Percentiles rank a stretch among this genome's conserved stretches.
Evolutionary conservation across 2,888 invertebrate genomes (phyloP).

Genomic region (Eupeodes latifasciatus): DNA sequence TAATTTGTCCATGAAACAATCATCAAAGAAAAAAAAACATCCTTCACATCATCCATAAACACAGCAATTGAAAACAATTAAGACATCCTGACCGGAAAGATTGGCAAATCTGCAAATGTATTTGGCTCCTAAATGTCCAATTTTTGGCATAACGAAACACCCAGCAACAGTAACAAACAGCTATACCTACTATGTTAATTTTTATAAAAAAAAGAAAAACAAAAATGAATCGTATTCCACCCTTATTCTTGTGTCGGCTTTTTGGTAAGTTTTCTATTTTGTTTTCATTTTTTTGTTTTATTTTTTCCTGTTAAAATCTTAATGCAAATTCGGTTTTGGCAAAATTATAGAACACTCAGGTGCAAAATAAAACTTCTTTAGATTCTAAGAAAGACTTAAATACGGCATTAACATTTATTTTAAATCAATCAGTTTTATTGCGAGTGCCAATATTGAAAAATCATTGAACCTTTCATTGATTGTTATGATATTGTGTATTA

Average conservation of each 20-base stretch:
- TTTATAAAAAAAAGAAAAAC: neutral
- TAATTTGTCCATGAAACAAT: neutral
- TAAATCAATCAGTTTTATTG: no score
- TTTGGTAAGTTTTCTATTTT: neutral
- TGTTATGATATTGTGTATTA: no score
- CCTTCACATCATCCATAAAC: conserved; percentile 42
- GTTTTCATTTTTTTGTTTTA: conserved; percentile 6
- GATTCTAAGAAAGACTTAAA: no score
- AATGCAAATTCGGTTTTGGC: conserved; percentile 11
- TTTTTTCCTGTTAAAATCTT: neutral
- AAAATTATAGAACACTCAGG: conserved; percentile 24
- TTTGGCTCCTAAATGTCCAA: conserved; percentile 43
- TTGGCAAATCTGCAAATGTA: neutral
- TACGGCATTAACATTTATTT: no score
- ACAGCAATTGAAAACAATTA: conserved; percentile 65
- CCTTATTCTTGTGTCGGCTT: conserved; percentile 13
- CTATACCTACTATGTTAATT: neutral
- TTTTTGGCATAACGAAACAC: conserved; percentile 43
- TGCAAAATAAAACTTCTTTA: neutral
- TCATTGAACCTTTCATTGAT: no score
- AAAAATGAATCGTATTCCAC: conserved; percentile 42
- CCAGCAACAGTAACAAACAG: conserved; percentile 25
- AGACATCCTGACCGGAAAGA: conserved; percentile 4
- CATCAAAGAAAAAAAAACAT: neutral
- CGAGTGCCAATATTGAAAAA: no score